Conservation (phyloP, 2,888 invertebrate genomes). For the Slavum lentiscoides region DNA sequence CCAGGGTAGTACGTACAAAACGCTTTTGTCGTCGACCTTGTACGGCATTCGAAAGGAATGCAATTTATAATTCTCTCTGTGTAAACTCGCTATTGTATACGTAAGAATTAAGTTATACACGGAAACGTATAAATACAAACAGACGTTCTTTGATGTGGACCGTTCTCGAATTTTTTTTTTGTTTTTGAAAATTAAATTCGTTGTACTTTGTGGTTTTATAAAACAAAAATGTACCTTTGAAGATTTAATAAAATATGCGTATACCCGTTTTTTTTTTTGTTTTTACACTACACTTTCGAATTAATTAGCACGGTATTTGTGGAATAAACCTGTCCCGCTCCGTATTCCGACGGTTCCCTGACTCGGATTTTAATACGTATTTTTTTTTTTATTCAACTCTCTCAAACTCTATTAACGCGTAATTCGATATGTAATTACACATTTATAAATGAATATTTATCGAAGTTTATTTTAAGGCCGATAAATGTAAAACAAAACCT, state of each 20-base stretch:
- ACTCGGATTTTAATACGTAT: background rate
- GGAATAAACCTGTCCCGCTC: background rate
- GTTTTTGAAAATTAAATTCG: slow-evolving; percentile 9
- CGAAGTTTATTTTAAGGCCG: background rate
- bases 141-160: slow-evolving; percentile 17
- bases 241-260: slow-evolving; percentile 24
- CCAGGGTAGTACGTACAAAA: background rate
- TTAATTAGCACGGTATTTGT: background rate
- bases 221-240: slow-evolving; percentile 11
- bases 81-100: background rate
- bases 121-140: background rate
- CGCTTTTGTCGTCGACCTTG: background rate
- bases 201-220: slow-evolving; percentile 23
- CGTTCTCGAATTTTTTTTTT: slow-evolving; percentile 2
- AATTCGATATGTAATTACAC: background rate
- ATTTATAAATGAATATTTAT: background rate
- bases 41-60: background rate
- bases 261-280: too few relatives aligned
- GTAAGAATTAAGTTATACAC: slow-evolving; percentile 12
- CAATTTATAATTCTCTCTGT: background rate
- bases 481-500: background rate
- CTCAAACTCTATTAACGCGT: background rate
- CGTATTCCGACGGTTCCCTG: background rate
- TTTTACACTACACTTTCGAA: background rate
- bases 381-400: too few relatives aligned